Base-by-base conservation (phyloP, 2,888 invertebrate genomes). In the Furcula furcula region DNA sequence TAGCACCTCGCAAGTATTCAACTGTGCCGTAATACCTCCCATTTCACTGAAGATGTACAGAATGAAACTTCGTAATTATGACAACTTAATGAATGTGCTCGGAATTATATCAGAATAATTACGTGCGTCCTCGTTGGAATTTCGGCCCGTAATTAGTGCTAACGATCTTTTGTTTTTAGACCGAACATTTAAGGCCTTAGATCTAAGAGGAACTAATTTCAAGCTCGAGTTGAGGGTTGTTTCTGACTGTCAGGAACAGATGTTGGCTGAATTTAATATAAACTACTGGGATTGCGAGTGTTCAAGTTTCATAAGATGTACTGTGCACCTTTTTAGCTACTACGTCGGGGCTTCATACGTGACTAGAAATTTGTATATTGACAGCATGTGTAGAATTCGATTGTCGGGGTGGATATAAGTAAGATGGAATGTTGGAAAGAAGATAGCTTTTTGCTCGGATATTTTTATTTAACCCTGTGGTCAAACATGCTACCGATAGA, bases 91-190 rank as follows among this genome's bases (percentile, higher is more conserved):
- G 36, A 57, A 49, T 41, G 45, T 45, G 29, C 45, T 37, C 39
- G 29, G 43, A 58, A 49, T 49, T 49, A 54, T 38, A 43, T 41
- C 37, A 46, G 46, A 50, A 55, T 40, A 55, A 45, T 47, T 45
- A 53, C 29, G 36, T 40, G 35, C 29, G 31, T 31, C 34, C 44
- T 44, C 39, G 32, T 49, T 43, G 36, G 23, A 55, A 51, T 55
- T 55, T 39, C 55, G 45, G 29, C 34, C 39, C 33, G 31, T 41
- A 42, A 58, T 57, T 54, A 57, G 36, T 33, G 45, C 34, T 57
- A 57, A 58, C 44, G 59, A 55, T 38, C 46, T 40, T 55, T 58
- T 58, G 55, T 55, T 55, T 55, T 49, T 55, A 37, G 37, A 36
- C 32, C 42, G 16, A n/a, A 10, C 39, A 31, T 34, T 29, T 18